Base-by-base conservation (phyloP, 1,140 invertebrate species). In the Drosophila truncata region DNA sequence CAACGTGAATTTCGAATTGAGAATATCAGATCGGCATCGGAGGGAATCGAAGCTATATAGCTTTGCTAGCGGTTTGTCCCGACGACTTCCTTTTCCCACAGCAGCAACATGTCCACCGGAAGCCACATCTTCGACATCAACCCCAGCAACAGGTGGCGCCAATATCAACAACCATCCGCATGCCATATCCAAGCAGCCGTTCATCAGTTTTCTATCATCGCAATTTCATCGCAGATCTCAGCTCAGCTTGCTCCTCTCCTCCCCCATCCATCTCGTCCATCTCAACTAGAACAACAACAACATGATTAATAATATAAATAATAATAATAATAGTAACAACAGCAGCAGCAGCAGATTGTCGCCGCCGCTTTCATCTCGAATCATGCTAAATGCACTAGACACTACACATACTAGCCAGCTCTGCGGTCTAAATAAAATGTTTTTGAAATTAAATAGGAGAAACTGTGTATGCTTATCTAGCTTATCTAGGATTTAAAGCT, bases 231-330 rank as follows among this genome's bases (percentile, higher is more conserved):
- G 59, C 81, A 67, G 18, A 64, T 57, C 41, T 66, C 62, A 62
- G 63, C 63, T 61, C 57, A 44, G 63, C 63, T 66, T 66, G 37
- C 31, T 70, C 18, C 63, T 39, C 31, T 44, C 63, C 20, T 31
- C 29, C 18, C 23, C 62, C 47, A 31, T 44, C 39, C 63, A 67
- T 70, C 37, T 70, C 37, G 66, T 65, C 71, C 76, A 69, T 82
- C 8, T 54, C 80, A 88, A 62, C 71, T 73, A 86, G 66, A 78
- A 59, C 64, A 78, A 82, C 74, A 77, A 78, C 27, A 70, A 52
- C n/a, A 57, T 49, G 37, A 69, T 64, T 23, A 61, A 81, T 18
- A 65, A 72, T 23, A 72, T 59, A n/a, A 72, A 72, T 3, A 35
- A 35, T 35, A 54, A 16, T 10, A 39, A 64, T 18, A 62, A 77